Percentiles rank a stretch among this genome's conserved stretches.
Evolutionary conservation across 2,113 vertebrate species (phyloP).

Genomic region (Symphodus melops): DNA sequence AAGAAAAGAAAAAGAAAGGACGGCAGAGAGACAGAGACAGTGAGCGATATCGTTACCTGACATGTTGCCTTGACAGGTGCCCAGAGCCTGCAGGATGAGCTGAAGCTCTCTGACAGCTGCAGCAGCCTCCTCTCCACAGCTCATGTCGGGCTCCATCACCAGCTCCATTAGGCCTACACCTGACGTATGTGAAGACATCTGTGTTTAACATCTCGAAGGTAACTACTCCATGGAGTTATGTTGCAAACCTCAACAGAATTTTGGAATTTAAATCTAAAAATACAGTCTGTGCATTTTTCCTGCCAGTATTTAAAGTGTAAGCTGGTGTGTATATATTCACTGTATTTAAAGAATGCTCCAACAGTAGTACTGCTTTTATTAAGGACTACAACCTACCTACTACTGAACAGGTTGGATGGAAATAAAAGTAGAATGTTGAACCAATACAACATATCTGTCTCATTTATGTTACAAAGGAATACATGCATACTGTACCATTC

Average conservation of each 20-base stretch:
- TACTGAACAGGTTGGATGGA: too few relatives aligned
- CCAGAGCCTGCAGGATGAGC: conserved; percentile 94
- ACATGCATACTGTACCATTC: not conserved
- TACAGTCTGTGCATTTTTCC: not conserved
- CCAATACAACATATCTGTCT: too few relatives aligned
- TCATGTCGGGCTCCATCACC: conserved; percentile 98
- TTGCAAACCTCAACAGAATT: conserved; percentile 45
- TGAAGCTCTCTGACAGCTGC: conserved; percentile 94
- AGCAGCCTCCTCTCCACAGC: conserved; percentile 94
- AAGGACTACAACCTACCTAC: too few relatives aligned
- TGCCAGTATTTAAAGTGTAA: not conserved
- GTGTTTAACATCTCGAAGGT: conserved; percentile 33
- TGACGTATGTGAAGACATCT: conserved; percentile 62
- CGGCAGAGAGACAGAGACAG: not conserved
- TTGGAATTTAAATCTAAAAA: not conserved
- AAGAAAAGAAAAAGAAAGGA: not conserved
- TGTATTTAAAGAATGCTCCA: too few relatives aligned
- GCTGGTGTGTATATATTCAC: not conserved
- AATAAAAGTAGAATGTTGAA: too few relatives aligned
- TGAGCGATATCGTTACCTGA: conserved; percentile 85
- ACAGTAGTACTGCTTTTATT: too few relatives aligned
- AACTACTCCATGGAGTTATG: conserved; percentile 83
- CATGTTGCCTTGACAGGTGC: conserved; percentile 97
- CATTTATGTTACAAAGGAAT: not conserved
- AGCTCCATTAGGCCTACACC: conserved; percentile 97